These are phyloP conservation scores for Alcis repandata DNA, from an alignment of 2,888 invertebrate species.

Conservation along the genomic window DNA sequence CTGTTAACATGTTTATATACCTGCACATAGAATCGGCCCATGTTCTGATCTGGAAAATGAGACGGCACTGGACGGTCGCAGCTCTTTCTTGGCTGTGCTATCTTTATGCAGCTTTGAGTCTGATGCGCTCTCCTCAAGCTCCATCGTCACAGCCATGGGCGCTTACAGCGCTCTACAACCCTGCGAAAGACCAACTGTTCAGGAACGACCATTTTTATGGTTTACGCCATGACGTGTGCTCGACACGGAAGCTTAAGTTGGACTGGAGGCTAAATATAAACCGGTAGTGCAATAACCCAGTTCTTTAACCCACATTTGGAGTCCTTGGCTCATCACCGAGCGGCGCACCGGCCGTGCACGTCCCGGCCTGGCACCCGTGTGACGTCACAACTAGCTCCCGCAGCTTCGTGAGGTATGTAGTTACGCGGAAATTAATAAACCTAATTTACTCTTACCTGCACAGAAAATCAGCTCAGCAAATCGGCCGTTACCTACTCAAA, in stretches of 20 bases:
- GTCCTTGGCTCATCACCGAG: conserved; percentile 75
- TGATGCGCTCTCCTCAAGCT: conserved; percentile 78
- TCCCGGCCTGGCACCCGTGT: conserved; percentile 82
- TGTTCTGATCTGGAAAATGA: conserved; percentile 80
- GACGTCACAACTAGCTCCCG: conserved; percentile 77
- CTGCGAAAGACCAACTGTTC: conserved; percentile 64
- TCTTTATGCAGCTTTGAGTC: conserved; percentile 82
- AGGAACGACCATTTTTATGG: conserved; percentile 58
- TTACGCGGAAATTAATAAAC: conserved; percentile 79
- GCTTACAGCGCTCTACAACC: conserved; percentile 53
- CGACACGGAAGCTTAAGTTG: conserved; percentile 59
- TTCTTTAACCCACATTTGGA: conserved; percentile 83
- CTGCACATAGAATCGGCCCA: conserved; percentile 69
- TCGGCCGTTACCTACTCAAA: conserved; percentile 63
- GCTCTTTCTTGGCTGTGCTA: conserved; percentile 74
- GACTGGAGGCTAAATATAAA: conserved; percentile 74
- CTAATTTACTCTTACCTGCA: conserved; percentile 76
- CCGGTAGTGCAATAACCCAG: conserved; percentile 84
- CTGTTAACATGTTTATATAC: conserved; percentile 34
- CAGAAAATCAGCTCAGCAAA: too few relatives aligned
- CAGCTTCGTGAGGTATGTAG: conserved; percentile 67
- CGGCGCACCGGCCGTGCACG: conserved; percentile 67
- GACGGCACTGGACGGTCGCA: conserved; percentile 77
- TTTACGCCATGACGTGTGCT: conserved; percentile 60
- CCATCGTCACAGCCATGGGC: conserved; percentile 84